Base-by-base conservation (phyloP, 1,140 invertebrate species). In the Meloidogyne floridensis region DNA sequence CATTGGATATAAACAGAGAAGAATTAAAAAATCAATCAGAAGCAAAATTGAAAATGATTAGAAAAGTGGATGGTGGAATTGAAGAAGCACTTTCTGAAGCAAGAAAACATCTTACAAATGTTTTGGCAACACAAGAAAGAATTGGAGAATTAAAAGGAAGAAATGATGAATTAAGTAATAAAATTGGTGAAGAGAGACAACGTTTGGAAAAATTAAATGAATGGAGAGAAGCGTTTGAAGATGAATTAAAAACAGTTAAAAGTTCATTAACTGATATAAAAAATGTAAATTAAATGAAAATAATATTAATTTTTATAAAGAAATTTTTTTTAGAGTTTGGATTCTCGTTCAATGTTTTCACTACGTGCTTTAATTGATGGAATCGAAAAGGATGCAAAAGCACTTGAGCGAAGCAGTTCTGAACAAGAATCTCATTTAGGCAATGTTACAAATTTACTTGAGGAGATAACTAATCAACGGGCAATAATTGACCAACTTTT, bases 1-100 rank as follows among this genome's bases (percentile, higher is more conserved):
- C 86, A 18, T n/a, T 85, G 42, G 72, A 81, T 53, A 79, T 79
- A 51, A 81, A 82, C 54, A 42, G 70, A 70, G 82, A 84, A 18
- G 72, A 81, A 54, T 77, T 87, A 70, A 76, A 86, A 65, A 77
- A 20, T 11, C 80, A 87, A 43, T 87, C 85, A 4, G 85, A 87
- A 53, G 32, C n/a, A 71, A 80, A 75, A 53, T 32, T 87, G 72
- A 71, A 82, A 43, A 32, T 32, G 69, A 85, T 83, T 71, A n/a
- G 72, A 13, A 56, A 85, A 59, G n/a, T 72, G 32, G 73, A 59
- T 56, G 18, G 32, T 8, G 54, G 72, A 8, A 51, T 54, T 82
- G 13, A 10, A 43, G 76, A 32, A 9, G 75, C 59, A 10, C 18
- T 77, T 20, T 69, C 18, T 72, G 18, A 71, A 69, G 65, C 77